Evolutionary conservation across 2,113 vertebrate genomes (phyloP), one percentile per base, ranked within the genome.

Genomic region (Malurus cyaneus): DNA sequence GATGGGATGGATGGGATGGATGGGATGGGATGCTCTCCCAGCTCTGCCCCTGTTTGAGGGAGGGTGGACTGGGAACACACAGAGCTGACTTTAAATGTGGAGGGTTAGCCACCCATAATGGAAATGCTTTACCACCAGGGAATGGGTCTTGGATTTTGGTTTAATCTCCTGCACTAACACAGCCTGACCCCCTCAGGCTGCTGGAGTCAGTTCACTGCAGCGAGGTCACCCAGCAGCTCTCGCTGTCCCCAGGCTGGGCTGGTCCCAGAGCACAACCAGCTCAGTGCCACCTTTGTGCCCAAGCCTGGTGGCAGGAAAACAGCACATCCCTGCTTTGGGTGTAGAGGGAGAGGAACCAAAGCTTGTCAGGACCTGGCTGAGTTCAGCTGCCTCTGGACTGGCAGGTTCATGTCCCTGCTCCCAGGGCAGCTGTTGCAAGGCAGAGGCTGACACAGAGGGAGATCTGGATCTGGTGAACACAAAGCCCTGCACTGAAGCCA

Each of bases 401-500:
- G 6, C 9, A 20, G 19, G 17, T 41, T 71, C 57, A 32, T 18
- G 1, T 8, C 29, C 28, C 29, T 62, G 28, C 24, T 77, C n/a
- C 7, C 64, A 71, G 24, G 24, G 10, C n/a, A 42, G 62, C 11
- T 3, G 0, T 24, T 26, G 12, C 13, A 49, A 49, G 41, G 54
- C 23, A 81, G 16, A 73, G 14, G 19, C 26, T 61, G 57, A 15
- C 44, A 46, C 42, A 47, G 62, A 21, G 10, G 9, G 6, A 9
- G 8, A 16, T 20, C n/a, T 56, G n/a, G 42, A 8, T 59, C 32
- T 76, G 32, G 21, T 71, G 20, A 36, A 20, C 19, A 34, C 39
- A 13, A 16, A 34, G 41, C 1, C 1, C 41, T 42, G 23, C 32
- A 28, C 2, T 0, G 28, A 8, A 11, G 9, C 53, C 65, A 41